Base-by-base conservation (phyloP, 2,113 vertebrate species). In the Strix aluco region DNA sequence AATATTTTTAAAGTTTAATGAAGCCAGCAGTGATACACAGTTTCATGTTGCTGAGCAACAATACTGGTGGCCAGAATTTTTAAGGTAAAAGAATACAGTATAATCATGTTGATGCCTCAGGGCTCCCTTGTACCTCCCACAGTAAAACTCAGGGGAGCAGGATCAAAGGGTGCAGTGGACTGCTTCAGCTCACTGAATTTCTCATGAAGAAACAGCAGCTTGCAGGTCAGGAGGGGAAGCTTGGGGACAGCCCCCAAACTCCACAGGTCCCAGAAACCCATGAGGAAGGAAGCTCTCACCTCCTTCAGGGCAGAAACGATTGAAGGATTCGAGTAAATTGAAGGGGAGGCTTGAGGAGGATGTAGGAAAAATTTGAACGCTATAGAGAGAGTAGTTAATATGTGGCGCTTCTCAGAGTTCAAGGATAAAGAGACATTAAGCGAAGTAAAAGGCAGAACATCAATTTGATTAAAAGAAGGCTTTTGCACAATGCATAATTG, bases 1-100 rank as follows among this genome's bases (percentile, higher is more conserved):
- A 94, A 96, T 95, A 90, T 93, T 98, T 98, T 98, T 95, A 97
- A 97, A 96, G 69, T 94, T 97, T 97, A 96, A 97, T 86, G 97
- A 97, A 95, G 96, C 84, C 95, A 94, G 96, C 89, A 96, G 94
- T 96, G 82, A 93, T 92, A 96, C 96, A 97, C 66, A 94, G 77
- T 62, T 92, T 87, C 73, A 9, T 16, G 97, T 97, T 97, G 97
- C 97, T 94, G 86, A 62, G 97, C 96, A 98, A 98, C 97, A 67
- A 38, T 57, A 81, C 15, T 59, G 62, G 84, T 52, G 93, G 92
- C 90, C 95, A 87, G 27, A 8, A 71, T 90, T 87, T 88, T 90
- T 90, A 73, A 96, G 51, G 44, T 32, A 63, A 70, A 81, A 86
- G 75, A 96, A 82, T 91, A 75, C 15, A 34, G 51, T 20, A 79